Evolutionary conservation across 2,888 invertebrate genomes (phyloP).

Genomic region (Perdita meconis): DNA sequence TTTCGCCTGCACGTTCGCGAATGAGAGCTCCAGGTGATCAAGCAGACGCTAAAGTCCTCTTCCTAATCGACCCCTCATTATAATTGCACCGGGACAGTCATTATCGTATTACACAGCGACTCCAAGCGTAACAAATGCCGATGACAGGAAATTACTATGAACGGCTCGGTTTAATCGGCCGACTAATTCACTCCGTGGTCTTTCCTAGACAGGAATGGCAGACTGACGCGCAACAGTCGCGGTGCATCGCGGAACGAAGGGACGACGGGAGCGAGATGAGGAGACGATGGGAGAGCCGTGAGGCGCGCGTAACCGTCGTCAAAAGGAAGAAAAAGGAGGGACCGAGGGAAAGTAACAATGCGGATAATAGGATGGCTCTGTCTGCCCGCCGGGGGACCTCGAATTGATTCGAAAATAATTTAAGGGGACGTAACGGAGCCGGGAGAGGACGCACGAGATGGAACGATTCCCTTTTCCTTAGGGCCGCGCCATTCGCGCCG

Average conservation of each 20-base stretch:
- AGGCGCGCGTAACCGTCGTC: slow-evolving; percentile 9
- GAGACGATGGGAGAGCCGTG: slow-evolving; percentile 13
- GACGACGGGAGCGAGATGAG: background rate
- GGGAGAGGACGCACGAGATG: slow-evolving; percentile 15
- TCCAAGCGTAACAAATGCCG: slow-evolving; percentile 50
- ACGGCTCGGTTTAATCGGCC: slow-evolving; percentile 46
- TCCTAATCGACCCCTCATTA: slow-evolving; percentile 5
- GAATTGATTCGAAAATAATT: slow-evolving; percentile 72
- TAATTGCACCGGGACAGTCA: slow-evolving; percentile 39
- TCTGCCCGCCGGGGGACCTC: slow-evolving; percentile 34
- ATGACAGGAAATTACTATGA: slow-evolving; percentile 54
- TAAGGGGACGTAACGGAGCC: slow-evolving; percentile 35
- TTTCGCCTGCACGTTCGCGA: background rate
- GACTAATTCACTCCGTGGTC: slow-evolving; percentile 37
- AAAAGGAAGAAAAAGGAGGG: slow-evolving; percentile 20
- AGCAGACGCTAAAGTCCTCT: background rate
- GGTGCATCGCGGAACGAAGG: slow-evolving; percentile 21
- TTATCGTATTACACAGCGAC: slow-evolving; percentile 29
- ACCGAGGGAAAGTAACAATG: slow-evolving; percentile 54
- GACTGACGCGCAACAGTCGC: slow-evolving; percentile 8
- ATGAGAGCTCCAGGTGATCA: slow-evolving; percentile 15
- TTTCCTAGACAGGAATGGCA: slow-evolving; percentile 7
- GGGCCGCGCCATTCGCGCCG: background rate
- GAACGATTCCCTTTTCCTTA: slow-evolving; percentile 31
- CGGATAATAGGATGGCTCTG: slow-evolving; percentile 65